These are phyloP conservation scores for Gymnopithys bicolor DNA, from an alignment of 2,797 vertebrate genomes.

Conservation along the genomic window DNA sequence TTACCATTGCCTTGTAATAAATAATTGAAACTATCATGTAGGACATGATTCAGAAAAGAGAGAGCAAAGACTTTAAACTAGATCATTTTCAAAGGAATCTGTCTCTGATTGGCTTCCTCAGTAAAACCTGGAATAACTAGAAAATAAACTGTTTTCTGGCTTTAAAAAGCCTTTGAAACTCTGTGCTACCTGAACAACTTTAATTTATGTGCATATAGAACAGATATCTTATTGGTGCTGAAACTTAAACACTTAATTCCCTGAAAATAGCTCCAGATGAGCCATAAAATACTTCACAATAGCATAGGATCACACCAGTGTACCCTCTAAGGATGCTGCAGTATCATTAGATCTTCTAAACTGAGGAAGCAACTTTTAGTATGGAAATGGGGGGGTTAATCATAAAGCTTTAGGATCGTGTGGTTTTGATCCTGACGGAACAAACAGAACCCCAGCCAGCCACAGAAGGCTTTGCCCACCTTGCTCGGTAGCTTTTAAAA, in stretches of 20 bases:
- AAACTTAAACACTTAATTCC: neutral
- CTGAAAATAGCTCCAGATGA: neutral
- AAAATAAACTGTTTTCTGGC: constrained; percentile 26
- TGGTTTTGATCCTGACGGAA: neutral
- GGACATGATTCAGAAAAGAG: constrained; percentile 61
- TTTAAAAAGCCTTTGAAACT: constrained; percentile 22
- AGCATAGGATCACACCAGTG: neutral
- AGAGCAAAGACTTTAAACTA: constrained; percentile 59
- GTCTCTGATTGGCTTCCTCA: constrained; percentile 34
- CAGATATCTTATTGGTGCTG: neutral
- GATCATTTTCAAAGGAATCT: constrained; percentile 49
- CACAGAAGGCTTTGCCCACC: neutral
- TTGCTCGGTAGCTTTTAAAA: neutral
- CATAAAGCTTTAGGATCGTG: neutral
- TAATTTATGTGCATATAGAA: neutral
- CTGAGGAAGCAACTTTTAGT: neutral
- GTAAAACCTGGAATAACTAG: neutral
- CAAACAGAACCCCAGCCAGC: neutral
- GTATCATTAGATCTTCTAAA: neutral
- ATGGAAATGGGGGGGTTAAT: neutral
- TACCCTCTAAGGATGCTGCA: neutral
- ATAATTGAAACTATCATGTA: constrained; percentile 73
- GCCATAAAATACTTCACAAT: neutral
- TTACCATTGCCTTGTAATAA: constrained; percentile 70
- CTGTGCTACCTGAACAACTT: neutral